A percentile compares a stretch with the other conserved stretches of the same genome.
Evolutionary conservation across 2,113 vertebrate genomes (phyloP).

Genomic region (Eleginops maclovinus): DNA sequence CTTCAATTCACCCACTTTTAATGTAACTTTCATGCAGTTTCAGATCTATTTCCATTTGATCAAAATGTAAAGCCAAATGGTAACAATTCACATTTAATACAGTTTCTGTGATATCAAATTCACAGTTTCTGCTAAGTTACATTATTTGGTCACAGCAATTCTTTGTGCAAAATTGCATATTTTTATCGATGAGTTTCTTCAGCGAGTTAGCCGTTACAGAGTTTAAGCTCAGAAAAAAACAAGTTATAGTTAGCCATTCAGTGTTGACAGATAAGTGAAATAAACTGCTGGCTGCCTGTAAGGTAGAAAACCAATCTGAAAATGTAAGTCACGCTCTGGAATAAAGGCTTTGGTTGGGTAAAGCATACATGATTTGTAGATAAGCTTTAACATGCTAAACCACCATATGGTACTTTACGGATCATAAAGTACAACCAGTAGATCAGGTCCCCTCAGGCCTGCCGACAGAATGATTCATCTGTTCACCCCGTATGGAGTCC

Average conservation of each 20-base stretch:
- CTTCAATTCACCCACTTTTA: no score
- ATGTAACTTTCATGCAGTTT: no score
- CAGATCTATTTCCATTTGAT: no score
- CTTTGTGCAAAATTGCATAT: no score
- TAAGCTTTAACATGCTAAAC: slow-evolving; percentile 4
- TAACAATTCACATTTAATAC: not conserved
- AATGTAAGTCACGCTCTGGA: not conserved
- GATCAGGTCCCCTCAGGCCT: not conserved
- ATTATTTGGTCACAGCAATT: not conserved
- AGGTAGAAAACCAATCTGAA: not conserved
- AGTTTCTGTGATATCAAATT: not conserved
- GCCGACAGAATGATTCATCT: slow-evolving; percentile 5
- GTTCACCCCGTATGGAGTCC: slow-evolving; percentile 2
- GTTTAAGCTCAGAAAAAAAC: not conserved
- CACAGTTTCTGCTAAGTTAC: not conserved
- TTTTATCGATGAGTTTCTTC: not conserved
- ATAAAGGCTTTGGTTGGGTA: not conserved
- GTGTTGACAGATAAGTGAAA: not conserved
- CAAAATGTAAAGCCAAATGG: no score
- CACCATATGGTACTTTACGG: not conserved
- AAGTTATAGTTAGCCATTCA: not conserved
- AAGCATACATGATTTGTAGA: not conserved
- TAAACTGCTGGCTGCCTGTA: not conserved
- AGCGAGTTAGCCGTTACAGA: not conserved
- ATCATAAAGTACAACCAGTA: not conserved